Evolutionary conservation across 2,797 vertebrate genomes (phyloP).

Genomic region (Pseudocheirus occidentalis): DNA sequence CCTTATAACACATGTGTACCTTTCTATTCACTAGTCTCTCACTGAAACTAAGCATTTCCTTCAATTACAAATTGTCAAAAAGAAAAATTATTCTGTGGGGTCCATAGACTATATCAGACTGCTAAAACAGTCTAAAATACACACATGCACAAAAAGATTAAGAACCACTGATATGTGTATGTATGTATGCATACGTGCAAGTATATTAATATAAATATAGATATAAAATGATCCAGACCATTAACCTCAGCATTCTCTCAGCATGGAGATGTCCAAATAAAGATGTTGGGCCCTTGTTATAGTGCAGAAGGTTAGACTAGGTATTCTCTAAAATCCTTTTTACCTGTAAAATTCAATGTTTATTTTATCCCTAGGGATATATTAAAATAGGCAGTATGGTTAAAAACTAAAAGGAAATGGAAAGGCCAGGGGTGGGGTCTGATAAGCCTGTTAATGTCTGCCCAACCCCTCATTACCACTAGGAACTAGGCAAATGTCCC

Average conservation of each 20-base stretch:
- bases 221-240: not conserved
- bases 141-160: not conserved
- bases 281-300: not conserved
- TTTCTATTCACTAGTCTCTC: not conserved
- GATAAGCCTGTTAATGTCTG: not conserved
- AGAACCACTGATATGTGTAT: not conserved
- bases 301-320: not conserved
- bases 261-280: not conserved
- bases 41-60: not conserved
- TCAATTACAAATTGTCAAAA: not conserved
- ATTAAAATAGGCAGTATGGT: not conserved
- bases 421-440: not conserved
- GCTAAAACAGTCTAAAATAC: not conserved
- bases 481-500: not conserved
- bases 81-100: not conserved
- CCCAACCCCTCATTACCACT: not conserved
- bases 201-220: not conserved
- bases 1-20: not conserved
- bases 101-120: not conserved
- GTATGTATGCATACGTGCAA: not conserved
- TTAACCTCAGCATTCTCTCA: not conserved
- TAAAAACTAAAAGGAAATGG: not conserved
- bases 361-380: not conserved
- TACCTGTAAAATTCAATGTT: not conserved
- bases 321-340: not conserved